Evolutionary conservation across 2,888 invertebrate species (phyloP), one percentile per base, ranked within the genome.

Genomic region (Aphidoletes aphidimyza): DNA sequence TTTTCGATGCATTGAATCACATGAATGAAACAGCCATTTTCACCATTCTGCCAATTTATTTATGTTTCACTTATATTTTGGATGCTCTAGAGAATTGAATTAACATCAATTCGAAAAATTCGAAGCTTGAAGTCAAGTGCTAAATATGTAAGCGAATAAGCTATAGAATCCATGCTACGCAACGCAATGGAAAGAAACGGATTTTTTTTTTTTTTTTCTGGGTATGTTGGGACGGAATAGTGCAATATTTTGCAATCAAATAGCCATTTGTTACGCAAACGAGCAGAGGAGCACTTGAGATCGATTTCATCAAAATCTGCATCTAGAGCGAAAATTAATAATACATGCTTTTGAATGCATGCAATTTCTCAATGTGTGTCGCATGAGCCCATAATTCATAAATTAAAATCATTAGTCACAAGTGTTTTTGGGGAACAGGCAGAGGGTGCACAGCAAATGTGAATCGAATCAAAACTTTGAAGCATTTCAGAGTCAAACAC

Each of bases 361-460:
- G 42, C 42, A 42, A 42, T n/a, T 9, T 9, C 42, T 42, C 14
- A 14, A 42, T 9, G 14, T 42, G 42, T 42, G 42, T 42, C 14
- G 42, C 42, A 14, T 42, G 8, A 14, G 42, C 22, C n/a, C 54
- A 22, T 54, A 54, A 54, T 54, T 54, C 26, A 54, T 54, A 54
- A 54, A 54, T 54, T 54, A 54, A 54, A 54, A 54, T 54, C 54
- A 54, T 54, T 22, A 54, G 54, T 54, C 54, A 54, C 54, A 54
- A 54, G 54, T 54, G 54, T 54, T 22, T 54, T 54, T 22, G 54
- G n/a, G n/a, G n/a, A n/a, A n/a, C n/a, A n/a, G n/a, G n/a, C n/a
- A n/a, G n/a, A n/a, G n/a, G n/a, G 22, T 54, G 54, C 22, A 54
- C 2, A 54, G 22, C 22, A 54, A 22, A 54, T 54, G 54, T 54